These are phyloP conservation scores for Drosophila burlai DNA, from an alignment of 1,140 invertebrate genomes.

Conservation along the genomic window DNA sequence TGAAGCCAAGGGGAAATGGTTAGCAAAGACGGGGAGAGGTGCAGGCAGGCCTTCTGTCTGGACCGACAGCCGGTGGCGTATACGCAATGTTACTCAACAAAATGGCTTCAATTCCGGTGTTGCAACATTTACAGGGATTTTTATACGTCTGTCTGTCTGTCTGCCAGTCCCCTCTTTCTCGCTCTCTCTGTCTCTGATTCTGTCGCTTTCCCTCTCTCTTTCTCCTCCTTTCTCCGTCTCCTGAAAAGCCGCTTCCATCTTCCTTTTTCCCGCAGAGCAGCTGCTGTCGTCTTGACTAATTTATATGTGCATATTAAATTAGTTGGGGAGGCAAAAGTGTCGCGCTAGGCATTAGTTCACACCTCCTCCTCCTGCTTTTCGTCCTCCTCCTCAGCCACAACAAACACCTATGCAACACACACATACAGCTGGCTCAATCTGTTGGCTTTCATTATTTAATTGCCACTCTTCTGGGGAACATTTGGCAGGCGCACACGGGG, in stretches of 20 bases:
- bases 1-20: background rate
- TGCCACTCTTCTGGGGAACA: slow-evolving; percentile 50
- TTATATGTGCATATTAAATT: slow-evolving; percentile 78
- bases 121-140: slow-evolving; percentile 18
- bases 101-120: slow-evolving; percentile 12
- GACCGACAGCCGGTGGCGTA: slow-evolving; percentile 19
- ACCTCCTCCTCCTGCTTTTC: slow-evolving; percentile 1
- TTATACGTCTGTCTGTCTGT: slow-evolving; percentile 9
- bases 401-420: slow-evolving; percentile 18
- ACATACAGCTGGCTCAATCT: slow-evolving; percentile 39
- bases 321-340: slow-evolving; percentile 56
- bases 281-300: slow-evolving; percentile 55
- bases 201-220: no score
- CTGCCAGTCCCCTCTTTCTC: background rate
- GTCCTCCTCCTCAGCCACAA: background rate
- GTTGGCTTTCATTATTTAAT: slow-evolving; percentile 73
- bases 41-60: slow-evolving; percentile 2
- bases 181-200: background rate
- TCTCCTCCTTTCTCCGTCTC: background rate
- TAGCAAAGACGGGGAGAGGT: background rate
- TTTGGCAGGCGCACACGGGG: slow-evolving; percentile 7
- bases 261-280: slow-evolving; percentile 12
- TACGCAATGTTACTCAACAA: slow-evolving; percentile 30
- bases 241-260: background rate
- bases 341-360: slow-evolving; percentile 66